Conservation (phyloP, 2,113 vertebrate species). For the Oreochromis aureus region DNA sequence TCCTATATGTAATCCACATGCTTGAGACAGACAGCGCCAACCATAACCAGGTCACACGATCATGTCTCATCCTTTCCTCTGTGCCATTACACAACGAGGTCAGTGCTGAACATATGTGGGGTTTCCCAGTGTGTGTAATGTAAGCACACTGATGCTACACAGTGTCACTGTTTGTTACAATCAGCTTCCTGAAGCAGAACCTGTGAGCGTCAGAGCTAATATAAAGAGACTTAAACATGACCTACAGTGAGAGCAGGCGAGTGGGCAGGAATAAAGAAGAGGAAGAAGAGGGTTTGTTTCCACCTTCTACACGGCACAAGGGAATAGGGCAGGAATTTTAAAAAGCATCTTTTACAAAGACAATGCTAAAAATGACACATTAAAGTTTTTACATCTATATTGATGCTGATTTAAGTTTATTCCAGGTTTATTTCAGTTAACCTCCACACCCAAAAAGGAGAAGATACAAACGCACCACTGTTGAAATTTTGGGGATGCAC, state of each 20-base stretch:
- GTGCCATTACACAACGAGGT: not conserved
- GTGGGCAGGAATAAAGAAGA: not conserved
- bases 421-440: not conserved
- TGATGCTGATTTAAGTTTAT: not conserved
- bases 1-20: not conserved
- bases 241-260: not conserved
- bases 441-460: not conserved
- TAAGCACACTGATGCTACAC: not conserved
- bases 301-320: not conserved
- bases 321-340: fast-evolving
- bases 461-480: not conserved
- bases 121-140: not conserved
- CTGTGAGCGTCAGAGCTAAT: not conserved
- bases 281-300: not conserved
- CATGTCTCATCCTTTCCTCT: not conserved
- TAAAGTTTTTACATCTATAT: not conserved
- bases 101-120: not conserved
- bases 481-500: not conserved
- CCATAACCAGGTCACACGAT: not conserved
- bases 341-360: not conserved
- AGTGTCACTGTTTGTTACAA: not conserved
- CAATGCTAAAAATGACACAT: not conserved
- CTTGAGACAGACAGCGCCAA: not conserved
- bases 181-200: not conserved
- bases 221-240: not conserved